A percentile compares a stretch with the other conserved stretches of the same genome.
These are phyloP conservation scores for Cydia splendana DNA, from an alignment of 1,140 invertebrate species.

Conservation along the genomic window DNA sequence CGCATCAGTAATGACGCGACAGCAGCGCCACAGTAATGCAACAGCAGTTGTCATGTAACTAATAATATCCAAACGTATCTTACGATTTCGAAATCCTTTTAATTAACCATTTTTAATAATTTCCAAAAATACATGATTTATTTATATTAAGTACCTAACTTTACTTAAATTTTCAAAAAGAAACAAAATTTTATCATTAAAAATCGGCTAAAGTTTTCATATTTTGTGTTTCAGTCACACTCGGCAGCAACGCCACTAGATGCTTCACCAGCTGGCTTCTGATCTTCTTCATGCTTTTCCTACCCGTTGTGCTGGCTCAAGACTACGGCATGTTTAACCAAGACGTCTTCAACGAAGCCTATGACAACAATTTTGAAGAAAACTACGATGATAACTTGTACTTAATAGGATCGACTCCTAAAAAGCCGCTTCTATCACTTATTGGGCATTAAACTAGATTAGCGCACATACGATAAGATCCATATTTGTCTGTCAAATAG, in stretches of 20 bases:
- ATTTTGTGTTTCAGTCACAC: constrained; percentile 61
- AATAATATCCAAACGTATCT: no score
- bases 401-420: constrained; percentile 34
- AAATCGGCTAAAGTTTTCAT: not conserved
- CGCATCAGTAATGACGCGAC: no score
- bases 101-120: no score
- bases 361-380: constrained; percentile 49
- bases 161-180: no score
- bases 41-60: no score
- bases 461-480: not conserved
- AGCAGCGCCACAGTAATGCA: no score
- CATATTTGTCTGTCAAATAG: constrained; percentile 9
- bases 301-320: constrained; percentile 51
- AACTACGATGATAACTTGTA: constrained; percentile 40
- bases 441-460: constrained; percentile 1
- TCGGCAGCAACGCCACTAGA: constrained; percentile 51
- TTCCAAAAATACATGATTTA: no score
- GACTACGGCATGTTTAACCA: constrained; percentile 46
- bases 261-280: constrained; percentile 56
- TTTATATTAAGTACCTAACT: no score
- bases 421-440: constrained; percentile 13
- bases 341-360: constrained; percentile 37
- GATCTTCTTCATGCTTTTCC: constrained; percentile 53
- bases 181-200: no score
- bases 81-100: no score